Evolutionary conservation across 2,797 vertebrate genomes (phyloP).

Genomic region (Mastacembelus armatus): DNA sequence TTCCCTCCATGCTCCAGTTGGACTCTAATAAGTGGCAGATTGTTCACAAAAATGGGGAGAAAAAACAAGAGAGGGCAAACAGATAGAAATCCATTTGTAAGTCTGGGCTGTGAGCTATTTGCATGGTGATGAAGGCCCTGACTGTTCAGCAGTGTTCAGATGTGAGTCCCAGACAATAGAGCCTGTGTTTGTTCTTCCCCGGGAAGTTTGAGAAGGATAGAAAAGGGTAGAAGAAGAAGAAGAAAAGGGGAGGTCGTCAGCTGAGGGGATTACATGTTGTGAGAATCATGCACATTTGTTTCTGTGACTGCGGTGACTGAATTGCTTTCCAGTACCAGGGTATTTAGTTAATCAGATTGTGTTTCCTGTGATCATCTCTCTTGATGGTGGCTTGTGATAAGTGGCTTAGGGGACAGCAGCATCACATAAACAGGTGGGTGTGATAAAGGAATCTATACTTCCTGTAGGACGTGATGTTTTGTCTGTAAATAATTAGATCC

Average conservation of each 20-base stretch:
- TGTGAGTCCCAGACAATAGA: conserved; percentile 89
- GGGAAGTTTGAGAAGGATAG: conserved; percentile 77
- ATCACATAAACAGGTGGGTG: conserved; percentile 75
- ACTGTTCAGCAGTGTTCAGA: conserved; percentile 85
- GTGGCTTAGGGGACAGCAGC: conserved; percentile 44
- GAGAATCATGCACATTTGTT: conserved; percentile 55
- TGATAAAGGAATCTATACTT: conserved; percentile 15
- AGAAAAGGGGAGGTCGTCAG: conserved; percentile 72
- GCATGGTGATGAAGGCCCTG: conserved; percentile 88
- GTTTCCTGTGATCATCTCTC: conserved; percentile 61
- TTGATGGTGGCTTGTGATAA: conserved; percentile 47
- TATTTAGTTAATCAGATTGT: conserved; percentile 71
- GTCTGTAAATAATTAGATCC: conserved; percentile 1
- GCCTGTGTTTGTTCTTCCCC: conserved; percentile 90
- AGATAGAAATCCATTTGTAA: conserved; percentile 85
- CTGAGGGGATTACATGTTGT: conserved; percentile 72
- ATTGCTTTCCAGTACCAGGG: conserved; percentile 65
- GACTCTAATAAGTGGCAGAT: conserved; percentile 76
- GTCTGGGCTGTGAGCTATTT: conserved; percentile 82
- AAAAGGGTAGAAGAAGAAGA: conserved; percentile 63
- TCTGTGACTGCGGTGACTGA: conserved; percentile 56
- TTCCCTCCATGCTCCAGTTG: conserved; percentile 66
- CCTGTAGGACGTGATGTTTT: conserved; percentile 17
- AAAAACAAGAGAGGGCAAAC: conserved; percentile 37
- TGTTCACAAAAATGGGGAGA: conserved; percentile 71